phyloP scores from a whole-genome alignment of 2,888 invertebrate genomes.

The Sphaerophoria taeniata region DNA sequence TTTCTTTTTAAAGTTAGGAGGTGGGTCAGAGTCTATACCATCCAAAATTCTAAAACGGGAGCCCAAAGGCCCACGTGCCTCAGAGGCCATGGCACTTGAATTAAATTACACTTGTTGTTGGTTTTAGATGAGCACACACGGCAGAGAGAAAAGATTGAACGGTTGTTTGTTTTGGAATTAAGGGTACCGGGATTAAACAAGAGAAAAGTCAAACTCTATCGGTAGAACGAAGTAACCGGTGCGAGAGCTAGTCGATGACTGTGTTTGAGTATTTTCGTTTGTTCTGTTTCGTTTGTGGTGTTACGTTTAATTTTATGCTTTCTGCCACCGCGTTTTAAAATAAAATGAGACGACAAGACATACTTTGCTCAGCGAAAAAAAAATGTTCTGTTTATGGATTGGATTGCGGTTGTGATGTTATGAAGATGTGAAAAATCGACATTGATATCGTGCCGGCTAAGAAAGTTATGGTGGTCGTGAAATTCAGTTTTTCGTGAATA shows the following conservation, averaged over 20 bases:
- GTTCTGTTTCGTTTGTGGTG: no score
- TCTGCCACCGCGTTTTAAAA: no score
- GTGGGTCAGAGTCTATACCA: conserved; percentile 4
- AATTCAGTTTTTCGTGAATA: no score
- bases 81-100: conserved; percentile 23
- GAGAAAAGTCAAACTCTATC: conserved; percentile 12
- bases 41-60: conserved; percentile 23
- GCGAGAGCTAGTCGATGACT: neutral
- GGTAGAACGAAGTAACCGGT: conserved; percentile 20
- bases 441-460: no score
- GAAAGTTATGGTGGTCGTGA: no score
- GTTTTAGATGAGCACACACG: conserved; percentile 8
- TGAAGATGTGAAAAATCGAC: no score
- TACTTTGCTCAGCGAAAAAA: no score
- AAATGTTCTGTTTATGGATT: no score
- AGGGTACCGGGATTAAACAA: conserved; percentile 31
- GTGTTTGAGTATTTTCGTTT: no score
- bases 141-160: neutral
- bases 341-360: no score
- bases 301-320: no score
- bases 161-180: conserved; percentile 4
- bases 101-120: conserved; percentile 7
- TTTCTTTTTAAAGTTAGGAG: conserved; percentile 12
- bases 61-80: conserved; percentile 33
- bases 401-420: no score